Conservation (phyloP, 1,140 invertebrate genomes). For the Amphibalanus amphitrite region DNA sequence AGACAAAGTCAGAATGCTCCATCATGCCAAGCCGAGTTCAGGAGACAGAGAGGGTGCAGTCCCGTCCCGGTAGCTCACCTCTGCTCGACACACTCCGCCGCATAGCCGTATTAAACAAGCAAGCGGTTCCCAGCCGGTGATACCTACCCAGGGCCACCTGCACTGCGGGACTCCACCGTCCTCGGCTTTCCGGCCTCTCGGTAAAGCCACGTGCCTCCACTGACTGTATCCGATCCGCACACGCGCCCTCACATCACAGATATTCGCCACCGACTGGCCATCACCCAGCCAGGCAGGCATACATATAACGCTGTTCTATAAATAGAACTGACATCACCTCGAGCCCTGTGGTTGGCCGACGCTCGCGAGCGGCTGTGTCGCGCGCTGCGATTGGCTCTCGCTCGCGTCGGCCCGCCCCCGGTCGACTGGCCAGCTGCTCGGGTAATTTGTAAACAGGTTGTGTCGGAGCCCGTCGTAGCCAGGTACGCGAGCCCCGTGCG, state of each 20-base stretch:
- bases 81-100: not conserved
- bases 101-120: not conserved
- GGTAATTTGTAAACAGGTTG: not conserved
- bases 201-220: not conserved
- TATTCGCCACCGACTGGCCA: not conserved
- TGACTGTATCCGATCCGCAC: not conserved
- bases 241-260: not conserved
- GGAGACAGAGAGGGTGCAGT: no score
- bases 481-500: not conserved
- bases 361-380: not conserved
- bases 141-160: not conserved
- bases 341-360: not conserved
- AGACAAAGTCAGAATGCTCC: no score
- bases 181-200: no score
- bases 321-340: conserved; percentile 1
- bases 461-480: not conserved
- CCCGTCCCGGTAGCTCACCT: not conserved
- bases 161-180: not conserved
- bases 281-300: not conserved
- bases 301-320: not conserved
- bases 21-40: no score
- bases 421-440: not conserved
- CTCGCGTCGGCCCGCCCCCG: not conserved
- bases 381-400: not conserved
- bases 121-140: not conserved